Conservation (phyloP, 2,888 invertebrate species). For the Microdon myrmicae region DNA sequence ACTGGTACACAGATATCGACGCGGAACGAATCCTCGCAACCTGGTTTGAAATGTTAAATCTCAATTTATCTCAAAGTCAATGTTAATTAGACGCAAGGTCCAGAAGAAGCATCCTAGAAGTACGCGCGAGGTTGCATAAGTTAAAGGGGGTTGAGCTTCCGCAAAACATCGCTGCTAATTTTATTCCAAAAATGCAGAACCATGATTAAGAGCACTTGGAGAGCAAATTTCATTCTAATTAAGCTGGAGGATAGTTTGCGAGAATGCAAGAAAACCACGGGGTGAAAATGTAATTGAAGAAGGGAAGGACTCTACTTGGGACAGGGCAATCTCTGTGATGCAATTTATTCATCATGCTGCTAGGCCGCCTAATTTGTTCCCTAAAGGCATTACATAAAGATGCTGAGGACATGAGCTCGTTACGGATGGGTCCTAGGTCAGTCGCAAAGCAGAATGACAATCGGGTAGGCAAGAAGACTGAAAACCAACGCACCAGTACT, state of each 20-base stretch:
- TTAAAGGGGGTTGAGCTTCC: no score
- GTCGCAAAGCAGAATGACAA: no score
- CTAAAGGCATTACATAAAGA: no score
- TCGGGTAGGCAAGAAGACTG: no score
- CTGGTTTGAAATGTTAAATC: slow-evolving; percentile 39
- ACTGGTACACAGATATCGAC: background rate
- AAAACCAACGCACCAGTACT: no score
- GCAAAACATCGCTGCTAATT: slow-evolving; percentile 30
- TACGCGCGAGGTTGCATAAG: slow-evolving; percentile 13
- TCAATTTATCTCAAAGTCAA: slow-evolving; percentile 43
- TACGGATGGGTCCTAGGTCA: no score
- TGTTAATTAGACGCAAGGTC: slow-evolving; percentile 43
- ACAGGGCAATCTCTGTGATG: slow-evolving; percentile 7
- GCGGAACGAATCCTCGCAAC: slow-evolving; percentile 3
- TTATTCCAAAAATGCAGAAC: slow-evolving; percentile 39
- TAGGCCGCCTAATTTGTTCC: no score
- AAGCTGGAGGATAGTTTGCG: slow-evolving; percentile 12
- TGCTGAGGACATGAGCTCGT: no score
- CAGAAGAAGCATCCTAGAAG: slow-evolving; percentile 16
- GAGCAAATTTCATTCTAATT: slow-evolving; percentile 41
- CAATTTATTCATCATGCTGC: slow-evolving; percentile 11
- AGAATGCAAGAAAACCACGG: background rate
- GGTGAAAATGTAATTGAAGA: slow-evolving; percentile 7
- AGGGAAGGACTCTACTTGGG: background rate
- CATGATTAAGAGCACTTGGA: slow-evolving; percentile 24